A percentile compares a stretch with the other conserved stretches of the same genome.
phyloP scores from a whole-genome alignment of 2,888 invertebrate genomes.

The Tenodera sinensis region DNA sequence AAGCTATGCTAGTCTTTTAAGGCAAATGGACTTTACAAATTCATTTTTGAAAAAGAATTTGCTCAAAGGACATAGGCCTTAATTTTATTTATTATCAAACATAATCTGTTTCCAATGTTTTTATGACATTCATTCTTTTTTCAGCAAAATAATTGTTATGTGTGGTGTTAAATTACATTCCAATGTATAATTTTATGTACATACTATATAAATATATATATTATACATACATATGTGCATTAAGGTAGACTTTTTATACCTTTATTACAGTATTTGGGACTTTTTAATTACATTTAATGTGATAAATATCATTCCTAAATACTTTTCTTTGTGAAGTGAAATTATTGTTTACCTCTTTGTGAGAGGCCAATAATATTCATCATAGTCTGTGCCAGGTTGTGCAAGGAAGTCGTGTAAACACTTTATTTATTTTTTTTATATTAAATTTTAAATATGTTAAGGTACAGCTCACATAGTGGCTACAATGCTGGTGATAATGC shows the following conservation, averaged over 20 bases:
- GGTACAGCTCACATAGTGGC: not conserved
- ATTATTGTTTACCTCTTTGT: not conserved
- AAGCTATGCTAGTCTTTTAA: constrained; percentile 3
- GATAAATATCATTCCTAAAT: constrained; percentile 9
- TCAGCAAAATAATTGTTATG: not conserved
- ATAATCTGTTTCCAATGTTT: not conserved
- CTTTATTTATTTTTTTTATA: not conserved
- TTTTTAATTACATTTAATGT: not conserved
- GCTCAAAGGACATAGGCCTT: not conserved
- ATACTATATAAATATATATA: not conserved
- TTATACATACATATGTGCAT: not conserved
- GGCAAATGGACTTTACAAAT: not conserved
- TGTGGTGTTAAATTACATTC: constrained; percentile 9
- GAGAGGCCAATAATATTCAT: not conserved
- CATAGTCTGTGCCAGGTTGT: not conserved
- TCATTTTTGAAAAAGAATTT: not conserved
- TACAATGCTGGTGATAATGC: not conserved
- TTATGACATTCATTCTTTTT: not conserved
- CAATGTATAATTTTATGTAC: constrained; percentile 1
- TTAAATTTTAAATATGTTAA: not conserved
- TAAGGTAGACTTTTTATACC: not conserved
- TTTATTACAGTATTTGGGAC: not conserved
- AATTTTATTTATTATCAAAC: constrained; percentile 3
- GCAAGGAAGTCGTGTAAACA: not conserved
- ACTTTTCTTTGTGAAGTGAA: not conserved